Percentiles rank a stretch among this genome's conserved stretches.
Conservation (phyloP, 30 jellyfish, hydroid and myxozoan species). For the Clytia hemisphaerica region DNA sequence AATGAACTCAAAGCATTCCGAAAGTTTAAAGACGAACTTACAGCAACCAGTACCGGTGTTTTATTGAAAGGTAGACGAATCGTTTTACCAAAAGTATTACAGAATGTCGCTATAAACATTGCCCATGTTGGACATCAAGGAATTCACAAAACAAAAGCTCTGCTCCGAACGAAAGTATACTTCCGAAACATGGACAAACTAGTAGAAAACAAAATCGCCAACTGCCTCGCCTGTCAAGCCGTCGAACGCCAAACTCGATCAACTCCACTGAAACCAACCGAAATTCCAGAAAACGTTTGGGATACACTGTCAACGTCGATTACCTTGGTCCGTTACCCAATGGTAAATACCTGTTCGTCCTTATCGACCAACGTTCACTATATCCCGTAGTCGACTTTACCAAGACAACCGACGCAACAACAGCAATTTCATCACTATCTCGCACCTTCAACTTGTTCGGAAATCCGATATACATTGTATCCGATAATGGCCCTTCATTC, state of each 20-base stretch:
- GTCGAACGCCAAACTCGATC: neutral
- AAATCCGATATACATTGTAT: too few relatives aligned
- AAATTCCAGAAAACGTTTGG: too few relatives aligned
- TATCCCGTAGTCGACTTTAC: neutral
- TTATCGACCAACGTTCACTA: neutral
- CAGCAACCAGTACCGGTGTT: constrained; percentile 6
- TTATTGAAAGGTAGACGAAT: constrained; percentile 16
- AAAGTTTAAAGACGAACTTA: constrained; percentile 6
- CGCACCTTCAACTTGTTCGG: neutral
- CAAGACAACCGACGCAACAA: neutral
- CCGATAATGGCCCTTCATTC: neutral
- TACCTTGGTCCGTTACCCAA: neutral
- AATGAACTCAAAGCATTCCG: constrained; percentile 3
- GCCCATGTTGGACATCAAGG: constrained; percentile 11
- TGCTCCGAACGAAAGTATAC: constrained; percentile 4
- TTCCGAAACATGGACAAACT: constrained; percentile 11
- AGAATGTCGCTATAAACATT: neutral
- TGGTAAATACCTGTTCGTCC: neutral
- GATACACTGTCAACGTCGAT: too few relatives aligned
- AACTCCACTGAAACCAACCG: neutral
- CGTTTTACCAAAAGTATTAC: neutral
- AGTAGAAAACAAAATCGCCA: neutral
- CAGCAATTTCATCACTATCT: neutral
- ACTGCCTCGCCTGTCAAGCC: constrained; percentile 13
- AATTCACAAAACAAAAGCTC: constrained; percentile 2